Conservation (phyloP, 2,888 invertebrate species). For the Drosophila pseudotalamancana region DNA sequence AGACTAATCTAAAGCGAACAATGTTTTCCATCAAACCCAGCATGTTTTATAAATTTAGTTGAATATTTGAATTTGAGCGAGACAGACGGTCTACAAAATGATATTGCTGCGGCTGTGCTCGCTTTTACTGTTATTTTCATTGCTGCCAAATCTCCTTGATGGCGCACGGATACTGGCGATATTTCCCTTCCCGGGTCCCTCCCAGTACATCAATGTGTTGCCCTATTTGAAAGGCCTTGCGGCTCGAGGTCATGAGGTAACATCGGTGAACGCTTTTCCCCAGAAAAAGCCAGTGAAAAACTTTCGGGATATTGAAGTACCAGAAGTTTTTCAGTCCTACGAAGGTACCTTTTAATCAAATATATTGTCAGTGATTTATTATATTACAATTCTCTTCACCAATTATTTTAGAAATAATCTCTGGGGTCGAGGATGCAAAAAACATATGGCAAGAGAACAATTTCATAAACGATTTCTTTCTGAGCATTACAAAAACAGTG, state of each 20-base stretch:
- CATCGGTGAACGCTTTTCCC: conserved; percentile 80
- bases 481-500: conserved; percentile 26
- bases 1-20: background rate
- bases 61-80: background rate
- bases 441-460: conserved; percentile 54
- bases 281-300: conserved; percentile 73
- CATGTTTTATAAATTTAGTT: conserved; percentile 35
- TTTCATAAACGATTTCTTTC: conserved; percentile 40
- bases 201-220: conserved; percentile 79
- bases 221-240: conserved; percentile 79
- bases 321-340: conserved; percentile 53
- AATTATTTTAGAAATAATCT: conserved; percentile 46
- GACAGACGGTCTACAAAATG: conserved; percentile 33
- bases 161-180: conserved; percentile 68
- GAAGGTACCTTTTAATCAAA: conserved; percentile 30
- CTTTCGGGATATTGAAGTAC: conserved; percentile 69
- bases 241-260: conserved; percentile 82
- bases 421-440: background rate
- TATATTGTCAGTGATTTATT: background rate
- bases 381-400: too few relatives aligned
- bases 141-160: conserved; percentile 36
- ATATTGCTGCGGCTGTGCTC: conserved; percentile 13
- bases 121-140: conserved; percentile 3
- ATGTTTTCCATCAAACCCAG: background rate
- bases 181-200: conserved; percentile 76